Conservation (phyloP, 2,113 vertebrate species). For the Mystacornis crossleyi region DNA sequence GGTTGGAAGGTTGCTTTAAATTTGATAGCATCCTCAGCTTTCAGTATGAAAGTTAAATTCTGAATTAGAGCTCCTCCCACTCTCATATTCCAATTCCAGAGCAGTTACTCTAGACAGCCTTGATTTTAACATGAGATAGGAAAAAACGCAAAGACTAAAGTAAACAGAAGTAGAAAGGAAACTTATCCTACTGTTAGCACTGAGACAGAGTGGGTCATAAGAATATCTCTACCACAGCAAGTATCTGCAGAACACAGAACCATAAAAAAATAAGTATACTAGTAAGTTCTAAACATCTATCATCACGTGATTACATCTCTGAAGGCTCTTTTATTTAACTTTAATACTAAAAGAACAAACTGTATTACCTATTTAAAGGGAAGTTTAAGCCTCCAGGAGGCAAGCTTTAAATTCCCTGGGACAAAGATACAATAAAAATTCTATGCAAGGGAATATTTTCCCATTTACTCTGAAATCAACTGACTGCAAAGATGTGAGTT, state of each 20-base stretch:
- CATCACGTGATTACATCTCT: background rate
- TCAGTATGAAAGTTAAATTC: background rate
- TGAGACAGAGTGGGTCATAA: background rate
- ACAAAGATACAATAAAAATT: background rate
- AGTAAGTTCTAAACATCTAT: background rate
- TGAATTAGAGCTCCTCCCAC: background rate
- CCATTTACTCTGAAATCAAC: background rate
- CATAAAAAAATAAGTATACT: background rate
- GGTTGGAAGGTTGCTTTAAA: background rate
- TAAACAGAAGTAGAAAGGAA: background rate
- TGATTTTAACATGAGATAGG: background rate
- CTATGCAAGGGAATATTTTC: background rate
- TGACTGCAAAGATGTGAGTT: background rate
- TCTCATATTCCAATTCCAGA: background rate
- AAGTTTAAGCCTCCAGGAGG: background rate
- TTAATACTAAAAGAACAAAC: background rate
- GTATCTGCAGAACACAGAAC: background rate
- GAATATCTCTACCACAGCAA: background rate
- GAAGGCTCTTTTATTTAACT: background rate
- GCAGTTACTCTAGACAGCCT: background rate
- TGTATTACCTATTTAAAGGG: background rate
- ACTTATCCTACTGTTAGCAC: background rate
- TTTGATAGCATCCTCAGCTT: background rate
- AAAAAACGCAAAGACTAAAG: background rate
- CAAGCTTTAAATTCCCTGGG: background rate